Evolutionary conservation across 2,888 invertebrate genomes (phyloP), one percentile per base, ranked within the genome.

Genomic region (Brachycybe producta): DNA sequence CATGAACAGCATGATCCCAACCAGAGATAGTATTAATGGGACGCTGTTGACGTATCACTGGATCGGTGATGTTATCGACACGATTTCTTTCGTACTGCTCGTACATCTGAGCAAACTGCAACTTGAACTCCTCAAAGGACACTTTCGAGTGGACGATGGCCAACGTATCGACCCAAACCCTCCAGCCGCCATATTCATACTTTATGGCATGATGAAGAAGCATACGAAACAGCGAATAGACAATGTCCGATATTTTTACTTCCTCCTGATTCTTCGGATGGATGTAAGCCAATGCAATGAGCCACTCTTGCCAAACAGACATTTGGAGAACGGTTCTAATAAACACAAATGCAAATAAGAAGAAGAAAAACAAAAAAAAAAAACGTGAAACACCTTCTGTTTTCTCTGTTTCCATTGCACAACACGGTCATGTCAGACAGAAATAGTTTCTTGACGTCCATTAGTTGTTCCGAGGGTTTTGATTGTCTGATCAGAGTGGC

Each of bases 281-380:
- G 57, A 98, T 92, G 67, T 95, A 95, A 24, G 95, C 91, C 82
- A 92, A 83, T 4, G 95, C 94, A 60, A 98, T 97, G 11, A 99
- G 75, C 98, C 98, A 99, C 64, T 94, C 97, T 68, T 90, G 90
- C 98, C 98, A 99, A 1, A 99, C 98, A 0, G 97, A 97, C 98
- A 99, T 98, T 72, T 98, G 98, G 36, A 98, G 74, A 13, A 99
- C 92, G 0, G 94, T 97, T 56, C 72, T 68, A 56, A 15, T 57
- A 49, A 13, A 13, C 11, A 38, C 38, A 13, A 23, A 40, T n/a
- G n/a, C n/a, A n/a, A n/a, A n/a, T n/a, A n/a, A n/a, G n/a, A n/a
- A n/a, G n/a, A n/a, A n/a, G n/a, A 21, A 8, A 23, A 19, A 15
- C 28, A 11, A 5, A 3, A n/a, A 24, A 47, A 34, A 21, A 35